Evolutionary conservation across 2,113 vertebrate genomes (phyloP), one percentile per base, ranked within the genome.

Genomic region (Stomatorhinus ivindoensis): DNA sequence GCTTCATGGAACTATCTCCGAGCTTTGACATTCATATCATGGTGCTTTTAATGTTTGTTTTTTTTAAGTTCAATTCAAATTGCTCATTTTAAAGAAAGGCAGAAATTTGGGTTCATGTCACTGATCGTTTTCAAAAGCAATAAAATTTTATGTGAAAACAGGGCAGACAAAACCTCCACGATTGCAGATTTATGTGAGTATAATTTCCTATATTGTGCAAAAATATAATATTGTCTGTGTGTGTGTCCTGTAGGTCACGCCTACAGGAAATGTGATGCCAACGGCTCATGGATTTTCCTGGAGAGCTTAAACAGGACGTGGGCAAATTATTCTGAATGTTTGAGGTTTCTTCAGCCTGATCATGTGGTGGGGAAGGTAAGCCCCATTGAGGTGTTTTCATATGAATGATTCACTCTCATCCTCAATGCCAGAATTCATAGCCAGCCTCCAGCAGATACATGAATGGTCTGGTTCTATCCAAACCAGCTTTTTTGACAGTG

Each of bases 301-400:
- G 95, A 97, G 39, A 94, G 90, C 73, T 95, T 95, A 92, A 98
- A 98, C 93, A 96, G 95, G 93, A 97, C 97, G 0, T 97, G 96
- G 97, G 93, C 95, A 69, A 97, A 97, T 93, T 98, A 98, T 93
- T 96, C 97, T 0, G 97, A 98, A 84, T 98, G 97, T 90, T 93
- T 97, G 89, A 94, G 55, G 87, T 97, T 96, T 90, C 92, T 97
- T 48, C 94, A 96, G 90, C 95, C 95, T 21, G 92, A 24, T 6
- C 91, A 92, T 0, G 91, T 94, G 39, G 90, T 93, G 19, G 92
- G 90, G 7, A 94, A 94, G 91, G 96, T 96, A 91, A 92, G 94
- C 88, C 13, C 8, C 24, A 31, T 53, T 51, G 61, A 6, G 44
- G 8, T 46, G 87, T 44, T 87, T 87, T 46, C 35, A 65, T 42